Base-by-base conservation (phyloP, 2,797 vertebrate species). In the Poeciliopsis turneri region DNA sequence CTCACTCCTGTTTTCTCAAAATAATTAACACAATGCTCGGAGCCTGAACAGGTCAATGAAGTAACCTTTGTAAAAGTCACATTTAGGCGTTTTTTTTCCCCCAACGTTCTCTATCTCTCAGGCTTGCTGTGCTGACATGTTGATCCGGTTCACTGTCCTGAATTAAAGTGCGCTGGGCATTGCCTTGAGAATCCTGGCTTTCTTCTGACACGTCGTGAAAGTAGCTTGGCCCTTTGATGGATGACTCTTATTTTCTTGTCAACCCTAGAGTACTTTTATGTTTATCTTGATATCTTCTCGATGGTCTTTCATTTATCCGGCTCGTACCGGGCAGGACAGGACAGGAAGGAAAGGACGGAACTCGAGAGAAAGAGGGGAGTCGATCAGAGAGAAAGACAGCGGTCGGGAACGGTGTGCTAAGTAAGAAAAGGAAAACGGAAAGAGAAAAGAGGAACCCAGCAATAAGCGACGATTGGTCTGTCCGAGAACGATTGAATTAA, bases 171-270 rank as follows among this genome's bases (percentile, higher is more conserved):
- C 82, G 80, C 55, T 77, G 77, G 83, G 80, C 77, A 49, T 76
- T 57, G 74, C 79, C 80, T 75, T 73, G 72, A 87, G 83, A 79
- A 86, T 87, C 87, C 86, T 68, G 33, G 86, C 90, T 89, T 88
- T 89, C 74, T 83, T 84, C 86, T 95, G 94, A 95, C 94, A 92
- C 76, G 82, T 82, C 78, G 85, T 90, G 93, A 93, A 93, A 95
- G 90, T 88, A 93, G 88, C 86, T 84, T 64, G 66, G 51, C 78
- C 75, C 86, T 82, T 90, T 95, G 95, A 95, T 95, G 93, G 93
- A 95, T 95, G 92, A 92, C 87, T 95, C 89, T 92, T 95, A 95
- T 95, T 96, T 96, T 95, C 94, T 92, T 94, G 95, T 95, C 95
- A 94, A 83, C 90, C 87, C 90, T 76, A 81, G 87, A 93, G 87